Evolutionary conservation across 37 sponge, comb jelly and placozoan species (phyloP), one percentile per base, ranked within the genome.

Genomic region (Diacarnus erythraeanus): DNA sequence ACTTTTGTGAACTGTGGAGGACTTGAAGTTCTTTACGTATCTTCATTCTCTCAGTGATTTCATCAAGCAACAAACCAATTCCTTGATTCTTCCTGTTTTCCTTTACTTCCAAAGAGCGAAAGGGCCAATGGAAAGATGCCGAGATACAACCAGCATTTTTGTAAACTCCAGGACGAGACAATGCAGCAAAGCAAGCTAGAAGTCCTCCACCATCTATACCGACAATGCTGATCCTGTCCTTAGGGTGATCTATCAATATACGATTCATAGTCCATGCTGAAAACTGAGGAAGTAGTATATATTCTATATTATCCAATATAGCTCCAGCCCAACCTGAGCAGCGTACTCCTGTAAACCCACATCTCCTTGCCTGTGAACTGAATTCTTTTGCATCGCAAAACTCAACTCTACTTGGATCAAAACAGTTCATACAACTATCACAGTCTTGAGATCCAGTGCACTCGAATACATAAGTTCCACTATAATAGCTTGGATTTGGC

Each of bases 71-170:
- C 37, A 63, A 15, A 3, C 71, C 59, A 1, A 82, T 58, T 5
- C 82, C 77, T 0, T 36, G 35, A 26, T 41, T 17, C 22, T 27
- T n/a, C 33, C 43, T 27, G 21, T 51, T 58, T 22, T 41, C 42
- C 3, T n/a, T 44, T 8, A 25, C 18, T 43, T 74, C 71, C 21
- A 79, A 29, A 6, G 59, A 38, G 35, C 40, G 37, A 29, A 78
- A 51, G 42, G 87, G 87, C 82, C 82, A 86, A 30, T 81, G 76
- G 57, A 89, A 76, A 0, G 86, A 69, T 27, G 90, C 77, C 12
- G 94, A 93, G 30, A 93, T 31, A 44, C 90, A 89, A 37, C 74
- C 89, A 59, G 75, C 87, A 58, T 81, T 89, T 17, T 76, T 26
- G 59, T 90, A 85, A n/a, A 83, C 0, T n/a, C 71, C 29, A 2